Evolutionary conservation across 2,113 vertebrate genomes (phyloP).

Genomic region (Neotoma lepida): DNA sequence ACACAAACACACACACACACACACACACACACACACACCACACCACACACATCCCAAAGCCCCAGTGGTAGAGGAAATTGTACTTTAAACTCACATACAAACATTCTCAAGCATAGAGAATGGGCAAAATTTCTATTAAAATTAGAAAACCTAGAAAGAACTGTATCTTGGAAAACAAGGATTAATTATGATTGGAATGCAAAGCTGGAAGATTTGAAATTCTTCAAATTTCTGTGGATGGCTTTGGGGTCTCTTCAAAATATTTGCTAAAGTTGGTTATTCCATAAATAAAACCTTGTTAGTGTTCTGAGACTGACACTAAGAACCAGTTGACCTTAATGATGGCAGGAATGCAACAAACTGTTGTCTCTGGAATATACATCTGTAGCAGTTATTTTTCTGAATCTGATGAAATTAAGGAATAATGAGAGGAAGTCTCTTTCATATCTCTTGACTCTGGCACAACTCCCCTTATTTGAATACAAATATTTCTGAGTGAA

Average conservation of each 20-base stretch:
- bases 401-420: background rate
- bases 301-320: background rate
- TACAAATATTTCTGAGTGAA: constrained; percentile 8
- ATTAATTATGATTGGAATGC: background rate
- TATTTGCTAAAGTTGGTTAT: background rate
- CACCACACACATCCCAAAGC: background rate
- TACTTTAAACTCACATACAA: background rate
- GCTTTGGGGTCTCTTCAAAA: background rate
- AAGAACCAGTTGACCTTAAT: background rate
- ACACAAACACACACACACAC: background rate
- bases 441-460: constrained; percentile 8
- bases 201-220: too few species aligned
- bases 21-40: background rate
- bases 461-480: background rate
- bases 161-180: background rate
- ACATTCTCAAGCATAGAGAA: background rate
- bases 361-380: background rate
- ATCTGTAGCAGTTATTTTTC: background rate
- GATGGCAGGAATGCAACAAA: background rate
- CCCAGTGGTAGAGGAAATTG: background rate
- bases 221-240: background rate
- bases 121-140: background rate
- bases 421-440: background rate
- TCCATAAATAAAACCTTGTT: background rate
- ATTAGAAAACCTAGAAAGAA: background rate